Base-by-base conservation (phyloP, 2,797 vertebrate species). In the Taenioides sp. region DNA sequence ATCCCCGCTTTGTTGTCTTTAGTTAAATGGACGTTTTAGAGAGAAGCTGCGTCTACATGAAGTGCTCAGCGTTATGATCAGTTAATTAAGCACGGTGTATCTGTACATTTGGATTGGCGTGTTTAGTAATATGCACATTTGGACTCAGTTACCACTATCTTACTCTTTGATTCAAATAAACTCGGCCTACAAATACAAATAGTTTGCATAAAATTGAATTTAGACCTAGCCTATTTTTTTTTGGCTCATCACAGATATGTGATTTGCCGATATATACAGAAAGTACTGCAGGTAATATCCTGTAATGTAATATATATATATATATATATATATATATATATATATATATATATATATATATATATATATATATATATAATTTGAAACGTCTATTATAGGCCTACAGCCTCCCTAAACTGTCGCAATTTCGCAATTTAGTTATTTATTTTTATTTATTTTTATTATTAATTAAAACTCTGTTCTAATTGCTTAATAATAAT, bases 1-100 rank as follows among this genome's bases (percentile, higher is more conserved):
- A 90, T 76, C 84, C 79, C 67, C 77, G 0, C 65, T 75, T 79
- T 84, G 84, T 86, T 86, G 25, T 86, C 79, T 81, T 80, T 77
- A 70, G 81, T 78, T 67, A 71, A 80, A 88, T 73, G 72, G 78
- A 71, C 80, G 81, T 83, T 76, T 69, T 25, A 65, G 23, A 69
- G 50, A 68, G 72, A 70, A 57, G 69, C 60, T 63, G 49, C 27
- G 65, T 10, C 65, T 66, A 65, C 78, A 60, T 52, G 11, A 52
- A 43, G 20, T 57, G 11, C 37, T 54, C 63, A 60, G 72, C 80
- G 43, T 71, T 65, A 60, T 58, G n/a, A 59, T 78, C 60, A 81
- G 28, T 71, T 76, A 75, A 83, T 78, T 70, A 37, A 40, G 6
- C 11, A 16, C 67, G 78, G 65, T 55, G 55, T 4, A 2, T 27